Conservation (phyloP, 1,140 invertebrate genomes). For the Drosophila athabasca region DNA sequence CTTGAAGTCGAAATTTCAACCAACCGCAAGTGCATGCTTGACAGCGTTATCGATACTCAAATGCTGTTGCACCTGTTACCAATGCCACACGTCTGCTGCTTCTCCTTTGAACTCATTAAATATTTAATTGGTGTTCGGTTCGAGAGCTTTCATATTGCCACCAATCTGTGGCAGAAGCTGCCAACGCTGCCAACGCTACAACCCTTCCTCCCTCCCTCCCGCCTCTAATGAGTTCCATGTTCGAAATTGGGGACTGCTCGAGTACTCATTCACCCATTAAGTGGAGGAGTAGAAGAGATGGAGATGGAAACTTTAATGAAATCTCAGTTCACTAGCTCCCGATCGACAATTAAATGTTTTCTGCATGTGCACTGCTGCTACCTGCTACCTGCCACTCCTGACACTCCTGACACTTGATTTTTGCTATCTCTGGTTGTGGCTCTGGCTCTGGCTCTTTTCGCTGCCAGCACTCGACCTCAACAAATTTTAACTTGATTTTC, state of each 20-base stretch:
- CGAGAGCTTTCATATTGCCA: neutral
- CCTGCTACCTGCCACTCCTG: neutral
- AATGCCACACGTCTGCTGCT: too few species aligned
- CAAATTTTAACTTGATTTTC: slow-evolving; percentile 77
- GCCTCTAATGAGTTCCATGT: neutral
- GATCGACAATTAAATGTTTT: slow-evolving; percentile 57
- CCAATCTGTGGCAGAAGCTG: neutral
- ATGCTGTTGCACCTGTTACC: too few species aligned
- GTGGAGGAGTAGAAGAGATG: neutral
- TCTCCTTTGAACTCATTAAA: neutral
- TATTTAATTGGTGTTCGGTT: slow-evolving; percentile 9
- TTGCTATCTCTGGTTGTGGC: slow-evolving; percentile 36
- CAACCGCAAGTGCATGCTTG: too few species aligned
- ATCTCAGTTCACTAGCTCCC: slow-evolving; percentile 30
- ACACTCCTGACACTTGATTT: slow-evolving; percentile 19
- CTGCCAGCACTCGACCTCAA: slow-evolving; percentile 55
- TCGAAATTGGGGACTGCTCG: neutral
- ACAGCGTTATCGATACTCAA: too few species aligned
- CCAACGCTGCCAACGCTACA: too few species aligned
- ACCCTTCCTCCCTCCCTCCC: neutral
- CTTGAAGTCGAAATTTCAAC: too few species aligned
- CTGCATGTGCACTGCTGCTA: slow-evolving; percentile 14
- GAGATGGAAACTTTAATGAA: slow-evolving; percentile 41
- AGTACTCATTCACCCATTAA: slow-evolving; percentile 19
- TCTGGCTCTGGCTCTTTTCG: slow-evolving; percentile 1